Conservation (phyloP, 2,113 vertebrate genomes). For the Rousettus leschenaultii region DNA sequence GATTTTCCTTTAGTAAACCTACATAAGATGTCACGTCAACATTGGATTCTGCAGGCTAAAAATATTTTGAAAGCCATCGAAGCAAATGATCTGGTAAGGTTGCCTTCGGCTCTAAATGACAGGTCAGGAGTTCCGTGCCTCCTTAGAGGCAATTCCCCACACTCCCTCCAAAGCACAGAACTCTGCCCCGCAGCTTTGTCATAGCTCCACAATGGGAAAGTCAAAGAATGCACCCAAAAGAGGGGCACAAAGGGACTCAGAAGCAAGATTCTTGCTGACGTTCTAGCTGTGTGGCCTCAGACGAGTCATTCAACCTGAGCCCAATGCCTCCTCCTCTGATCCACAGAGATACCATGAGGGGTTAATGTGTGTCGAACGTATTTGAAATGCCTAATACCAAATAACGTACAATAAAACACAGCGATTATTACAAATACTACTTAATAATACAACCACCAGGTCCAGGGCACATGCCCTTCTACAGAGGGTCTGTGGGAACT, state of each 20-base stretch:
- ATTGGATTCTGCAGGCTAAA: neutral
- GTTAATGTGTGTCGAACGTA: rapidly evolving
- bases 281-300: neutral
- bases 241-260: neutral
- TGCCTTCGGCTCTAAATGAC: no score
- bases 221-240: neutral
- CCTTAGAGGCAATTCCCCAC: neutral
- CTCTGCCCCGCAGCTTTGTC: rapidly evolving
- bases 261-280: neutral
- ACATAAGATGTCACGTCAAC: neutral
- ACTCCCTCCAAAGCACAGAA: neutral
- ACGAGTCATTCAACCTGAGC: neutral
- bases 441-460: neutral
- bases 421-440: neutral
- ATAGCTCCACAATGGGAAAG: neutral
- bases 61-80: neutral
- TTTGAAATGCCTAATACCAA: neutral
- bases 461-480: neutral
- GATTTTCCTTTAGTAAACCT: neutral
- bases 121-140: no score
- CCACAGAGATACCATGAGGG: neutral
- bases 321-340: neutral
- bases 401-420: no score
- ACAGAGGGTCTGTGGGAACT: rapidly evolving
- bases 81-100: neutral